Percentiles rank a stretch among this genome's conserved stretches.
These are phyloP conservation scores for Amphiprion clarkii DNA, from an alignment of 2,797 vertebrate species.

Conservation along the genomic window DNA sequence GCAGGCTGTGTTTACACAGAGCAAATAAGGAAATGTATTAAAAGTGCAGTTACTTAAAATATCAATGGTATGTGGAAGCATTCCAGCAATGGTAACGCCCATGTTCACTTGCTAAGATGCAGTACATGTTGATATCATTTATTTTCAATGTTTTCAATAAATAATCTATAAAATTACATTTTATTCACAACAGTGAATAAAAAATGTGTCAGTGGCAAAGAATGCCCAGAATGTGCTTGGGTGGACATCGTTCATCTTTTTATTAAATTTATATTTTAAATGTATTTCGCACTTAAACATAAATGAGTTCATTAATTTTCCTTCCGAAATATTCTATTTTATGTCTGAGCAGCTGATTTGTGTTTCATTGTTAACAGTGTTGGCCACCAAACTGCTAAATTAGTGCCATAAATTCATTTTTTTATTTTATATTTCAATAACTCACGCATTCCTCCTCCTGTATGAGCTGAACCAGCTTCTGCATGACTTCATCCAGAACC, in stretches of 20 bases:
- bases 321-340: neutral
- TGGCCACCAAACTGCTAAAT: neutral
- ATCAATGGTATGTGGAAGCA: too few relatives aligned
- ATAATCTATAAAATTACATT: too few relatives aligned
- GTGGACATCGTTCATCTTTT: neutral
- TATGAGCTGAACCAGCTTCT: conserved; percentile 91
- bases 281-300: neutral
- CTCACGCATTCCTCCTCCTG: conserved; percentile 95
- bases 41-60: too few relatives aligned
- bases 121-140: too few relatives aligned
- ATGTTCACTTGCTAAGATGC: too few relatives aligned
- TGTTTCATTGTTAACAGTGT: neutral
- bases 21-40: neutral
- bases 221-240: too few relatives aligned
- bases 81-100: too few relatives aligned
- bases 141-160: too few relatives aligned
- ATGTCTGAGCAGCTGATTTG: neutral
- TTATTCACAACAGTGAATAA: too few relatives aligned
- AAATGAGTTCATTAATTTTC: neutral
- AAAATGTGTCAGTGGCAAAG: too few relatives aligned
- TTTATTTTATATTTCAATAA: conserved; percentile 31
- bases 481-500: conserved; percentile 91
- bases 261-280: neutral
- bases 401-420: neutral
- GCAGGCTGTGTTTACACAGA: too few relatives aligned